A percentile compares a stretch with the other conserved stretches of the same genome.
Evolutionary conservation across 92 coral and sea anemone species (phyloP).

Genomic region (Bergia puertoricense): DNA sequence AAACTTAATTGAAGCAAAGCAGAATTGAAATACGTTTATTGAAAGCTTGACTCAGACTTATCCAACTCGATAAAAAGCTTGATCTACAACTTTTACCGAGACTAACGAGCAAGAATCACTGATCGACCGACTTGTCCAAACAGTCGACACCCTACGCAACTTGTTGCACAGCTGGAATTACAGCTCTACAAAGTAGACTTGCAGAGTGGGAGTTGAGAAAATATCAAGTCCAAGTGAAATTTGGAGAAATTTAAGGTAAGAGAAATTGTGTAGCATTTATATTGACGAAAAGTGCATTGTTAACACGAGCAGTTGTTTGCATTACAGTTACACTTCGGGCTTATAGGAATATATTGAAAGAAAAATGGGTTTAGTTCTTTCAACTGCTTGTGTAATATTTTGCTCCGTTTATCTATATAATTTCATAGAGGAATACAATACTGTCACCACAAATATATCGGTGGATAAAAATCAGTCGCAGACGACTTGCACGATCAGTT

Average conservation of each 20-base stretch:
- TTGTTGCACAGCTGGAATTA: constrained; percentile 2
- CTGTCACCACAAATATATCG: background rate
- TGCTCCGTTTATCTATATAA: constrained; percentile 14
- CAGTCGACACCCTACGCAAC: background rate
- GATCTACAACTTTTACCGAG: constrained; percentile 19
- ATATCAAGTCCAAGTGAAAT: constrained; percentile 14
- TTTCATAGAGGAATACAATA: background rate
- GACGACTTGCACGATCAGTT: background rate
- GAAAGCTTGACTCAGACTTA: constrained; percentile 23
- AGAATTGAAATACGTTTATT: constrained; percentile 14
- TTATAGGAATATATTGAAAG: background rate
- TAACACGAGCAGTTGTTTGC: background rate
- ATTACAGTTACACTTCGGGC: background rate
- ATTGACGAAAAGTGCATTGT: constrained; percentile 10
- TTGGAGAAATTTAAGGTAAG: constrained; percentile 23
- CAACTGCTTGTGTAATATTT: constrained; percentile 20
- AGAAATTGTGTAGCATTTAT: background rate
- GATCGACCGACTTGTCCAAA: background rate
- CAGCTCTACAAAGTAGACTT: constrained; percentile 12
- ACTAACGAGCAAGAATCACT: constrained; percentile 19
- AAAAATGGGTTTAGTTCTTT: background rate
- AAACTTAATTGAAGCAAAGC: constrained; percentile 21
- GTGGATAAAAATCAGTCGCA: background rate
- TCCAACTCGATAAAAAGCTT: constrained; percentile 12
- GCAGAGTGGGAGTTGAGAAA: constrained; percentile 17